phyloP scores from a whole-genome alignment of 1,140 invertebrate genomes.

The Heliconius congener region DNA sequence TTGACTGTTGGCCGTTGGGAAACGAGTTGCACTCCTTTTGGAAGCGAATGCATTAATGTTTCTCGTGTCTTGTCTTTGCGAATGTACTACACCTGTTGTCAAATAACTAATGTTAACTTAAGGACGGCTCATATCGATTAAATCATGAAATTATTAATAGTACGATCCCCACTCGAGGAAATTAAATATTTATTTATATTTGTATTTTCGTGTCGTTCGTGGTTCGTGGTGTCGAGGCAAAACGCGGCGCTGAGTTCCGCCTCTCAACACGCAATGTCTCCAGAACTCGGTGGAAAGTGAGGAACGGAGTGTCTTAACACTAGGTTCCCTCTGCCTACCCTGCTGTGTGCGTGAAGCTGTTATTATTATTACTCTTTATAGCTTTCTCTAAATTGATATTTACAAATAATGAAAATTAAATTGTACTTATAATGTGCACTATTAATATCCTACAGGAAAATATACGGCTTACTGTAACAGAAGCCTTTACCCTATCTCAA shows the following conservation, averaged over 20 bases:
- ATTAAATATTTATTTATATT: too few species aligned
- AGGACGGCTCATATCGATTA: neutral
- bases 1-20: constrained; percentile 59
- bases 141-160: neutral
- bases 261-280: too few species aligned
- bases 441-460: neutral
- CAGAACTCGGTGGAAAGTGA: too few species aligned
- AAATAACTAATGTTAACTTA: neutral
- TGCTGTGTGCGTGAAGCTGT: too few species aligned
- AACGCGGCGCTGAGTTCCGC: too few species aligned
- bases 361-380: too few species aligned
- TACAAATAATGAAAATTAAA: neutral
- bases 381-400: neutral
- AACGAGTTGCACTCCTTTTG: constrained; percentile 58
- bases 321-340: too few species aligned
- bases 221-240: too few species aligned
- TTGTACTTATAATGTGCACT: neutral
- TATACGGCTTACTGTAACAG: neutral
- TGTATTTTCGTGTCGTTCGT: too few species aligned
- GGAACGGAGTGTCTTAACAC: too few species aligned
- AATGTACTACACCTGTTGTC: neutral
- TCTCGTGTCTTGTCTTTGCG: neutral
- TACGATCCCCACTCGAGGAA: too few species aligned
- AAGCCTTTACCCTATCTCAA: constrained; percentile 22
- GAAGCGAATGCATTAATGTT: constrained; percentile 58